A percentile compares a stretch with the other conserved stretches of the same genome.
Evolutionary conservation across 2,888 invertebrate species (phyloP).

Genomic region (Carcina quercana): DNA sequence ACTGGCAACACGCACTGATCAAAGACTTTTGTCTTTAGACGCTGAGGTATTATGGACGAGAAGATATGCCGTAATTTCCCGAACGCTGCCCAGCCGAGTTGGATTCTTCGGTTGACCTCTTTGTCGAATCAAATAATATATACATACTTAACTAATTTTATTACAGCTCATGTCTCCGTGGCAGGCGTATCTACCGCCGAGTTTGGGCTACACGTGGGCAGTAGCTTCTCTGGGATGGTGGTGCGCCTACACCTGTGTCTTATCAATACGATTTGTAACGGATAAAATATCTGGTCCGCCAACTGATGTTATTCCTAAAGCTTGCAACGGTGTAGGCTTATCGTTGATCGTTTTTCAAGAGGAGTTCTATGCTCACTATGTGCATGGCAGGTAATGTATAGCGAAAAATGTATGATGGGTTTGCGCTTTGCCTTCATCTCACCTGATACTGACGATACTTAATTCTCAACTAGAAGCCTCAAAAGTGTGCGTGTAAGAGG

Average conservation of each 20-base stretch:
- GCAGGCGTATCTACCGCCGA: conserved; percentile 34
- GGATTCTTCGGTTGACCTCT: no score
- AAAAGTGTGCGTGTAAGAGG: not conserved
- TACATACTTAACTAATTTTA: conserved; percentile 1
- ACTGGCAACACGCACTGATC: no score
- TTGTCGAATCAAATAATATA: no score
- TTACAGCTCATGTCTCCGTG: conserved; percentile 38
- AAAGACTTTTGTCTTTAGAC: no score
- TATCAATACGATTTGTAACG: conserved; percentile 25
- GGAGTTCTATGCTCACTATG: conserved; percentile 56
- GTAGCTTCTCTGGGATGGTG: conserved; percentile 44
- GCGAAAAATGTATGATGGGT: no score
- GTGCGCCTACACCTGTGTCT: conserved; percentile 33
- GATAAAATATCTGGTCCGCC: conserved; percentile 29
- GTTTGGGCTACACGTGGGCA: conserved; percentile 47
- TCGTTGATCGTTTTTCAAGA: conserved; percentile 58
- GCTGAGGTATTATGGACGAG: no score
- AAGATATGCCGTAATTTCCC: no score
- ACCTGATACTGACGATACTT: no score
- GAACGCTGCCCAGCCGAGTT: no score
- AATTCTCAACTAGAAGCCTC: not conserved
- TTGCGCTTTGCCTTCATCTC: no score
- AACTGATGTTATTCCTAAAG: conserved; percentile 24
- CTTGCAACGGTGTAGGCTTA: conserved; percentile 42
- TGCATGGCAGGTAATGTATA: conserved; percentile 63